These are phyloP conservation scores for Thalpophila matura DNA, from an alignment of 2,888 invertebrate species.

Conservation along the genomic window DNA sequence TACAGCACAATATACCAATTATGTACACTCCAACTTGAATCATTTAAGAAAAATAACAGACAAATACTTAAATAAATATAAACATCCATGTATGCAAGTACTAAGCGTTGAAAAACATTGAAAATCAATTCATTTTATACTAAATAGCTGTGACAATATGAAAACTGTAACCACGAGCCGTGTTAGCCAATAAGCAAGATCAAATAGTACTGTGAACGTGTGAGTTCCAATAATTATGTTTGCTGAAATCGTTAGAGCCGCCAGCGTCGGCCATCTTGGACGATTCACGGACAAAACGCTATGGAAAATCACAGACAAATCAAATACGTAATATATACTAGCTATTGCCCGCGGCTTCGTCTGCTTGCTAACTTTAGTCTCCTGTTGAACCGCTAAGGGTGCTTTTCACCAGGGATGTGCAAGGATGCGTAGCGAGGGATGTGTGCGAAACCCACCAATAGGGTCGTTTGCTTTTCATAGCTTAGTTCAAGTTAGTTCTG, in stretches of 20 bases:
- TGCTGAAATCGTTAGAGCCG: conserved; percentile 83
- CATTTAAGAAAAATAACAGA: conserved; percentile 46
- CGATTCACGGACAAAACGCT: conserved; percentile 63
- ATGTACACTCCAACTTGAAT: conserved; percentile 32
- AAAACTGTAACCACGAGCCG: conserved; percentile 65
- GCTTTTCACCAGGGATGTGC: too few species aligned
- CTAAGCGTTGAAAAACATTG: conserved; percentile 69
- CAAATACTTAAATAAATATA: conserved; percentile 61
- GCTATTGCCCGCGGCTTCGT: background rate
- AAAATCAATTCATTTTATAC: conserved; percentile 66
- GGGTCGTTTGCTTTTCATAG: too few species aligned
- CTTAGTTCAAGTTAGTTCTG: too few species aligned
- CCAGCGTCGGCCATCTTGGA: conserved; percentile 76
- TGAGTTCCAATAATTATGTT: conserved; percentile 90
- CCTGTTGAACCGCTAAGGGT: background rate
- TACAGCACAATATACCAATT: conserved; percentile 15
- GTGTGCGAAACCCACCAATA: too few species aligned
- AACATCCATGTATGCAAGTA: conserved; percentile 60
- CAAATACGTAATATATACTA: conserved; percentile 53
- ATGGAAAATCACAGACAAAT: conserved; percentile 73
- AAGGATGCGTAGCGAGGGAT: too few species aligned
- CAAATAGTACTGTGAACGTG: conserved; percentile 82
- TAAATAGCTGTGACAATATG: conserved; percentile 73
- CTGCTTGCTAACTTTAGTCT: too few species aligned
- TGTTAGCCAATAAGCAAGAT: conserved; percentile 84